Evolutionary conservation across 2,113 vertebrate species (phyloP).

Genomic region (Abramis brama): DNA sequence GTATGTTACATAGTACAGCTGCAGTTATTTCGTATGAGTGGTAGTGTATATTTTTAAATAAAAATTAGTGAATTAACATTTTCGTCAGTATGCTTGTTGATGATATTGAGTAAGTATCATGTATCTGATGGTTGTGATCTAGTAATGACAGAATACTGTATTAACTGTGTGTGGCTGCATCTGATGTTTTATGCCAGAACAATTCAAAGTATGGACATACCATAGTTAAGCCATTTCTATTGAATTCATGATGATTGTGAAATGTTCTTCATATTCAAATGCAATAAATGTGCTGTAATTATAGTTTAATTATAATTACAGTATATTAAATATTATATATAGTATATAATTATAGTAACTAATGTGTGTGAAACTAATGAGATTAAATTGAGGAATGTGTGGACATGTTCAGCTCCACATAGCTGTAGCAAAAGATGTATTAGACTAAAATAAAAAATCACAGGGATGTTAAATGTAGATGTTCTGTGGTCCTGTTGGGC

Average conservation of each 20-base stretch:
- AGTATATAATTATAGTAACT: neutral
- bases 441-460: neutral
- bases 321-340: no score
- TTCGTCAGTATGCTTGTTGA: neutral
- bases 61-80: neutral
- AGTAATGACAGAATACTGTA: neutral
- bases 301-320: neutral
- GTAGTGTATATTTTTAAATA: no score
- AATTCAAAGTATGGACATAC: neutral
- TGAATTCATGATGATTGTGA: neutral
- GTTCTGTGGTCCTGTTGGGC: neutral
- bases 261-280: conserved; percentile 11
- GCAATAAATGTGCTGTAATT: conserved; percentile 13
- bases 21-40: neutral
- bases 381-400: conserved; percentile 2
- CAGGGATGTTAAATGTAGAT: neutral
- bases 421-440: neutral
- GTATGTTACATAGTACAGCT: neutral
- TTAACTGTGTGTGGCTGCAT: neutral
- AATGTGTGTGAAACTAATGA: neutral
- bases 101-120: neutral
- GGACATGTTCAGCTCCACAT: neutral
- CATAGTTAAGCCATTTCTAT: neutral
- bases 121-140: neutral
- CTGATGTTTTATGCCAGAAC: neutral